phyloP scores from a whole-genome alignment of 2,888 invertebrate species.

The Dermolepida albohirtum region DNA sequence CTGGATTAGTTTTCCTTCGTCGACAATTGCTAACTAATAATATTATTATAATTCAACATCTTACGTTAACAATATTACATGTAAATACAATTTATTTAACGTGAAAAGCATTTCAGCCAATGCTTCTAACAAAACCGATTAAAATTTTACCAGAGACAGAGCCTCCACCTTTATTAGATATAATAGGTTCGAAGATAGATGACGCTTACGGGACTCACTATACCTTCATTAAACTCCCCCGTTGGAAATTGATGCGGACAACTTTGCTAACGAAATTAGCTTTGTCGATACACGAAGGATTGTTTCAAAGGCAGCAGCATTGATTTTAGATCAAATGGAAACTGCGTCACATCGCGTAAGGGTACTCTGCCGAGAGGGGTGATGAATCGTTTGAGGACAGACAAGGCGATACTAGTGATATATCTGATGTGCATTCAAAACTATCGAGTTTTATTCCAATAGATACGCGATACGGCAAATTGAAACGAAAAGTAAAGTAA shows the following conservation, averaged over 20 bases:
- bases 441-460: slow-evolving; percentile 7
- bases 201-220: slow-evolving; percentile 21
- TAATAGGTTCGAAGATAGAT: slow-evolving; percentile 18
- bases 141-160: no score
- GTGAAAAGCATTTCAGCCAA: no score
- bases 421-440: slow-evolving; percentile 1
- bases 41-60: no score
- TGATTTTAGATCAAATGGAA: slow-evolving; percentile 25
- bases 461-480: background rate
- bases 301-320: slow-evolving; percentile 20
- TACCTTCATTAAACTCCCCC: slow-evolving; percentile 26
- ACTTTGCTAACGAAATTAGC: slow-evolving; percentile 33
- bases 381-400: background rate
- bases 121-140: no score
- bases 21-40: no score
- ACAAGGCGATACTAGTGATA: slow-evolving; percentile 1
- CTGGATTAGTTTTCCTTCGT: no score
- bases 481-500: slow-evolving; percentile 3
- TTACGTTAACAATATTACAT: no score
- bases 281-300: slow-evolving; percentile 11
- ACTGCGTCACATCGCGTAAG: background rate
- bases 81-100: no score
- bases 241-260: slow-evolving; percentile 29
- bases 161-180: slow-evolving; percentile 9
- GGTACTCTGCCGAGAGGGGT: background rate